phyloP scores from a whole-genome alignment of 2,888 invertebrate species.

The Lysandra coridon region DNA sequence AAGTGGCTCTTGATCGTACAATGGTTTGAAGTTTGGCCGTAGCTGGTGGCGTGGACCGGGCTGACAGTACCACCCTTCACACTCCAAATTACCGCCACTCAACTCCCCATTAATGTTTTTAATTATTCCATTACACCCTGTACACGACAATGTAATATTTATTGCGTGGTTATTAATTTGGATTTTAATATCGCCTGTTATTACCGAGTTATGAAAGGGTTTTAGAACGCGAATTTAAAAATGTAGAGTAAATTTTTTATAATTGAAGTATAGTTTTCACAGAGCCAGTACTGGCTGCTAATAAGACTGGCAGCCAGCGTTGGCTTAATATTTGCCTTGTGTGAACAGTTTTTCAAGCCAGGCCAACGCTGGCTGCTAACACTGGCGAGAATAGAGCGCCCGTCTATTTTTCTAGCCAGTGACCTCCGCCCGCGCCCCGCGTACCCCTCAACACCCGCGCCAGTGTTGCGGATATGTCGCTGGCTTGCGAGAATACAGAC shows the following conservation, averaged over 20 bases:
- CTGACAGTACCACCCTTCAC: constrained; percentile 1
- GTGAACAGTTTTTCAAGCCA: no score
- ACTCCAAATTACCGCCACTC: constrained; percentile 10
- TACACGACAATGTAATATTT: constrained; percentile 2
- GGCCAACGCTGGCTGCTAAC: no score
- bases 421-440: no score
- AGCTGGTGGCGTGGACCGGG: not conserved
- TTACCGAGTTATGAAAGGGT: not conserved
- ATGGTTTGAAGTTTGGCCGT: constrained; percentile 7
- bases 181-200: not conserved
- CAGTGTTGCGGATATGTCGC: no score
- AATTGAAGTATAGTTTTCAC: no score
- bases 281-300: no score
- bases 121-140: not conserved
- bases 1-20: not conserved
- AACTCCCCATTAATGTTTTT: not conserved
- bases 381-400: no score
- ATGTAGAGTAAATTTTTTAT: not conserved
- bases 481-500: no score
- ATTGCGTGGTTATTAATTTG: not conserved
- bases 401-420: no score
- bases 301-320: no score
- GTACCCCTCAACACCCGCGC: no score
- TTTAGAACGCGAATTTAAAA: not conserved
- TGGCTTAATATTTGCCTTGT: no score